Base-by-base conservation (phyloP, 2,797 vertebrate species). In the Lepilemur ruficaudatus region DNA sequence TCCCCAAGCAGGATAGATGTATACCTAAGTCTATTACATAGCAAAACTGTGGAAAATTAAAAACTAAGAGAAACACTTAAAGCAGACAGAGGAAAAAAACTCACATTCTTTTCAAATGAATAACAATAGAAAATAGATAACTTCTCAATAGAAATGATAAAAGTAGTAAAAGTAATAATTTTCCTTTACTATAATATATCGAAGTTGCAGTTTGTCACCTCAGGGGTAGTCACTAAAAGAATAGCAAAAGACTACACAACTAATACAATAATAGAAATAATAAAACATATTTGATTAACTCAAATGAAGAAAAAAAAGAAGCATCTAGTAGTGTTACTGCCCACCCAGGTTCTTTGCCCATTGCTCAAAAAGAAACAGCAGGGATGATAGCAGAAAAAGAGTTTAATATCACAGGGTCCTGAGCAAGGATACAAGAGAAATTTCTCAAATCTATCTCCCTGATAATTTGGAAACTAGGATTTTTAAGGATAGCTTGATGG, bases 121-220 rank as follows among this genome's bases (percentile, higher is more conserved):
- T 67, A 95, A 90, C 5, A 95, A 50, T 88, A 94, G 83, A 93
- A 65, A 23, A 78, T 18, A 5, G 41, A 70, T 65, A 89, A 73
- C 15, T 55, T 85, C 65, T 93, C 48, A 73, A 73, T 15, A 92
- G 22, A 85, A 91, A 91, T 48, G 4, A 80, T 63, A 41, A 75
- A 89, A 81, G 28, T 94, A 61, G 11, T 76, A 50, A 91, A 83
- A 70, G 20, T 59, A 83, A 79, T 91, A 46, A 11, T 85, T 89
- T 91, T 72, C 32, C 23, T 91, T 69, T 94, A 69, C 50, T 76
- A 18, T 91, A 59, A 50, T 65, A 70, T 93, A 57, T 87, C 55
- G 48, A 96, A 89, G 41, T 48, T 28, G 11, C 32, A 35, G 41
- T 5, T 59, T 70, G 13, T 72, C 90, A 73, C 75, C n/a, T 73